Percentiles rank a stretch among this genome's conserved stretches.
Evolutionary conservation across 2,113 vertebrate genomes (phyloP).

Genomic region (Capricornis sumatraensis): DNA sequence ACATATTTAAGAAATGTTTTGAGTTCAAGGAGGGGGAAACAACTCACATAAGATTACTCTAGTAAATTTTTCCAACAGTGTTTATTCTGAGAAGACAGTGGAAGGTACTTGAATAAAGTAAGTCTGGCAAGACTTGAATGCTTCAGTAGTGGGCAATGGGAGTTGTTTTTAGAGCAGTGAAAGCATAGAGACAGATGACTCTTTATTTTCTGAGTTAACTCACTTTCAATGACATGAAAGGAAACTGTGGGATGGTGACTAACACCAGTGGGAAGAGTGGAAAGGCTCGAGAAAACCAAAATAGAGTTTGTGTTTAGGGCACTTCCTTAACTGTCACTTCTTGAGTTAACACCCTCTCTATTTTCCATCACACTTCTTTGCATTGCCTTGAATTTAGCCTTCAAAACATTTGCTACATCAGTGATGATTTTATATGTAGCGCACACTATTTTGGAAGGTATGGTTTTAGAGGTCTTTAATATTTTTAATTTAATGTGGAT

Average conservation of each 20-base stretch:
- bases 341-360: constrained; percentile 45
- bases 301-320: constrained; percentile 73
- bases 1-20: constrained; percentile 22
- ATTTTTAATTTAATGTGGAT: constrained; percentile 3
- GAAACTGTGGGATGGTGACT: constrained; percentile 79
- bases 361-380: constrained; percentile 49
- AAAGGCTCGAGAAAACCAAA: constrained; percentile 76
- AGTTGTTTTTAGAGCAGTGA: constrained; percentile 52
- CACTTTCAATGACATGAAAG: constrained; percentile 71
- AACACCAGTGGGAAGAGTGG: constrained; percentile 74
- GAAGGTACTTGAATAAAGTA: background rate
- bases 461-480: background rate
- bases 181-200: constrained; percentile 43
- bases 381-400: constrained; percentile 3
- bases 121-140: constrained; percentile 61
- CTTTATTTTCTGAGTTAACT: constrained; percentile 64
- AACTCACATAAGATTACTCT: constrained; percentile 3
- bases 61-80: constrained; percentile 51
- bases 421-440: background rate
- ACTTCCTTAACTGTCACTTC: constrained; percentile 70
- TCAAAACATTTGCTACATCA: background rate
- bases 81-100: constrained; percentile 63
- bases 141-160: background rate
- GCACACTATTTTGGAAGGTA: background rate
- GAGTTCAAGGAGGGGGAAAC: background rate